phyloP scores from a whole-genome alignment of 2,888 invertebrate genomes.

The Phania funesta region DNA sequence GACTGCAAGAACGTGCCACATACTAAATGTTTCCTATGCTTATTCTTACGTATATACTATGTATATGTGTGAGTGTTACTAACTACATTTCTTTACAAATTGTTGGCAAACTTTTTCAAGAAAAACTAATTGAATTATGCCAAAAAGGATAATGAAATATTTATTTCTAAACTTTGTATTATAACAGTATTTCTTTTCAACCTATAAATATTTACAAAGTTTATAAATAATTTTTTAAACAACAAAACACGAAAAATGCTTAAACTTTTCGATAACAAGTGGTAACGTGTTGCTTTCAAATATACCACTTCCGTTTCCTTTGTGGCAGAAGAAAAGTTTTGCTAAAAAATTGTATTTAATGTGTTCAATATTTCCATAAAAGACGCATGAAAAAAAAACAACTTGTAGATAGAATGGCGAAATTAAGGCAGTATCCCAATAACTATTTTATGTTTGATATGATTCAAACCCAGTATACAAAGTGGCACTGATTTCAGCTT shows the following conservation, averaged over 20 bases:
- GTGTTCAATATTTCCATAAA: conserved; percentile 10
- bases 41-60: background rate
- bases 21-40: background rate
- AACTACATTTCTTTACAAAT: conserved; percentile 11
- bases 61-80: background rate
- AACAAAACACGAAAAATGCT: conserved; percentile 10
- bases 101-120: conserved; percentile 25
- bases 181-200: conserved; percentile 24
- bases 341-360: conserved; percentile 3
- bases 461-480: no score
- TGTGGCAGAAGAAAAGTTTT: conserved; percentile 13
- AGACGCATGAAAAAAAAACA: background rate
- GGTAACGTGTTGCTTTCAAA: conserved; percentile 58
- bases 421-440: no score
- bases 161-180: conserved; percentile 39
- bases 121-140: conserved; percentile 57
- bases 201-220: conserved; percentile 33
- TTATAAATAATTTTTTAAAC: conserved; percentile 21
- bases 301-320: conserved; percentile 61
- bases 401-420: background rate
- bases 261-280: background rate
- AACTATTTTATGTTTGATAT: no score
- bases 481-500: no score
- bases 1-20: background rate
- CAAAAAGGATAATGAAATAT: conserved; percentile 60